These are phyloP conservation scores for Stichodactyla mertensii DNA, from an alignment of 64 coral and sea anemone species.

Conservation along the genomic window DNA sequence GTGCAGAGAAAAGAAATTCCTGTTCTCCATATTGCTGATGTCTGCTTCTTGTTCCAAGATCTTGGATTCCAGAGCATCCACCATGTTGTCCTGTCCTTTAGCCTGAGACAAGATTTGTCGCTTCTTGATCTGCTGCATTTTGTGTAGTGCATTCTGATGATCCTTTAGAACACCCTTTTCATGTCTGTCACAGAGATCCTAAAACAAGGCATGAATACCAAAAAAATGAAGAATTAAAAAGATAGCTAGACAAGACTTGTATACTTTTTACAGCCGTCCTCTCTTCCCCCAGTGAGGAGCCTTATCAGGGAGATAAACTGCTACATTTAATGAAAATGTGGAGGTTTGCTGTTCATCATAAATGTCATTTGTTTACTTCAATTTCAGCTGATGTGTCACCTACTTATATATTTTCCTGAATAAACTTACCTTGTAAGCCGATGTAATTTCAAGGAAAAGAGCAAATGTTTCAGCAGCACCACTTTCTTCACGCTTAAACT, in stretches of 20 bases:
- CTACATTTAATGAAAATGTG: no score
- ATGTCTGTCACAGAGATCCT: conserved; percentile 92
- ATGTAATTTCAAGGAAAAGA: conserved; percentile 79
- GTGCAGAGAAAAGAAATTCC: conserved; percentile 93
- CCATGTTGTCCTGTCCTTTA: conserved; percentile 78
- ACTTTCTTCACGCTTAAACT: conserved; percentile 77
- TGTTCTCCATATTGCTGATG: conserved; percentile 98
- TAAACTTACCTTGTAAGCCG: conserved; percentile 67
- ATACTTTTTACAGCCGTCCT: no score
- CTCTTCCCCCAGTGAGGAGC: no score
- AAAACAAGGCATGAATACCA: background rate
- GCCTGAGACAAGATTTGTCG: conserved; percentile 92
- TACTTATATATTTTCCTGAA: background rate
- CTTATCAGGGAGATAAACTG: no score
- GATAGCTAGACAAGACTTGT: no score
- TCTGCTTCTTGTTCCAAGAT: conserved; percentile 96
- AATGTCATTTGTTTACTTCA: no score
- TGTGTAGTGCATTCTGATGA: conserved; percentile 92
- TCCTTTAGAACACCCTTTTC: conserved; percentile 98
- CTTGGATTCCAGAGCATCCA: conserved; percentile 85
- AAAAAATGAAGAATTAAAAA: no score
- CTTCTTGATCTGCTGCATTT: conserved; percentile 99
- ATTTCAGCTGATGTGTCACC: no score
- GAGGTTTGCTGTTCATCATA: no score
- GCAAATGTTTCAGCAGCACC: conserved; percentile 78